Evolutionary conservation across 2,888 invertebrate genomes (phyloP).

Genomic region (Ctenicera cuprea): DNA sequence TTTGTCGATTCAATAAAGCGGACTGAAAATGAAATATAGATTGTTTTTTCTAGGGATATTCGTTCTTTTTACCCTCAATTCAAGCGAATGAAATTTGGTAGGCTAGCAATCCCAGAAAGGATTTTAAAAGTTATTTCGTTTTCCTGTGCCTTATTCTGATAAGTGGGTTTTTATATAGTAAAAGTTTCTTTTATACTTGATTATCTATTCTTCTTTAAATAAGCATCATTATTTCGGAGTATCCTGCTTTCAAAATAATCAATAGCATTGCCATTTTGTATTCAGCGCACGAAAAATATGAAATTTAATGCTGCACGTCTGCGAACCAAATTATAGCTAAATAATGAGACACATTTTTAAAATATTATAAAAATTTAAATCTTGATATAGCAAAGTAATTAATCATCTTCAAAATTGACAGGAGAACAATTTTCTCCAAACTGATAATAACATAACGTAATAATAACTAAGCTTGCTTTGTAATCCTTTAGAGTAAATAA

Average conservation of each 20-base stretch:
- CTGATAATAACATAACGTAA: background rate
- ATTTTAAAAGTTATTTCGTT: slow-evolving; percentile 63
- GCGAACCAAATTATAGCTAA: background rate
- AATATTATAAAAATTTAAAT: background rate
- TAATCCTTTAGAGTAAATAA: background rate
- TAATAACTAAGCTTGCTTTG: background rate
- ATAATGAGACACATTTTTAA: slow-evolving; percentile 16
- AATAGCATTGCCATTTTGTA: background rate
- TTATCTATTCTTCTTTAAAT: background rate
- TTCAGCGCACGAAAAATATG: slow-evolving; percentile 9
- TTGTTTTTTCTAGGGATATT: slow-evolving; percentile 62
- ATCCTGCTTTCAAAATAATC: slow-evolving; percentile 7
- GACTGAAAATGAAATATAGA: slow-evolving; percentile 66
- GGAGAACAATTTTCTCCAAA: background rate
- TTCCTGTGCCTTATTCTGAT: slow-evolving; percentile 61
- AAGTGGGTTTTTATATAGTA: slow-evolving; percentile 60
- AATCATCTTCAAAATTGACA: background rate
- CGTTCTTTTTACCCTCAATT: slow-evolving; percentile 58
- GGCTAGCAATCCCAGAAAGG: slow-evolving; percentile 60
- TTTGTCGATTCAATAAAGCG: slow-evolving; percentile 63
- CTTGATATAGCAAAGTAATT: background rate
- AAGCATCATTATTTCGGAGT: slow-evolving; percentile 4
- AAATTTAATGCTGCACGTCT: slow-evolving; percentile 5
- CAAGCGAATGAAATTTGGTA: slow-evolving; percentile 60
- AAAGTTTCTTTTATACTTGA: slow-evolving; percentile 45